Evolutionary conservation across 37 sponge, comb jelly and placozoan species (phyloP).

Genomic region (Hormiphora californensis): DNA sequence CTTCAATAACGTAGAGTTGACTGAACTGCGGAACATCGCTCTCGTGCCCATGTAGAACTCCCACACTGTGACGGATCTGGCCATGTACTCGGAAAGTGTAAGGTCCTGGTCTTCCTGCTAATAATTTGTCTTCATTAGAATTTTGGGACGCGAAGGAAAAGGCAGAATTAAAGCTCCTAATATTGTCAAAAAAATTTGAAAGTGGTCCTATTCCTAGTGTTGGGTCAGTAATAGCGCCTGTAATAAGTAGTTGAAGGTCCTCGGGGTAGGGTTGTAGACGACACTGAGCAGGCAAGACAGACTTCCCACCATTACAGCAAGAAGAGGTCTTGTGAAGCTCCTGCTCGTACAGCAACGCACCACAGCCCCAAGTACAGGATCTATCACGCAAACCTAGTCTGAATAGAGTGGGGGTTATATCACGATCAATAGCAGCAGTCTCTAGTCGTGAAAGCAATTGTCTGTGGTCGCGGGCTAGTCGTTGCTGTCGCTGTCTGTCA

Average conservation of each 20-base stretch:
- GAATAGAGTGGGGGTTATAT: no score
- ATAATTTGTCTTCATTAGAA: background rate
- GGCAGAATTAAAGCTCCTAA: background rate
- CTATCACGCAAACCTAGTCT: background rate
- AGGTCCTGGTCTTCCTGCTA: background rate
- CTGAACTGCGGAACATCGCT: background rate
- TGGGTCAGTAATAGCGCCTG: no score
- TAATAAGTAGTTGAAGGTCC: no score
- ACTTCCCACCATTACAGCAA: background rate
- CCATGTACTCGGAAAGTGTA: background rate
- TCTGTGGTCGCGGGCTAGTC: no score
- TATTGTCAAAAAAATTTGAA: no score
- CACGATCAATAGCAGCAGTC: no score
- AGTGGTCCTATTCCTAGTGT: no score
- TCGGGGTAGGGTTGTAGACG: no score
- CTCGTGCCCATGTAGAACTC: background rate
- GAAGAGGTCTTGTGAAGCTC: background rate
- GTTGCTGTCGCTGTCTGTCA: no score
- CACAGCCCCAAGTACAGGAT: background rate
- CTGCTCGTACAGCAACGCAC: background rate
- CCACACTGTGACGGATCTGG: background rate
- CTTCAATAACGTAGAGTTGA: background rate
- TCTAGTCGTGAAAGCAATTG: no score
- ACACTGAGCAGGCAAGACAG: constrained; percentile 7
- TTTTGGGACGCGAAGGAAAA: constrained; percentile 23